phyloP scores from a whole-genome alignment of 2,888 invertebrate species.

The Lochmaea capreae region DNA sequence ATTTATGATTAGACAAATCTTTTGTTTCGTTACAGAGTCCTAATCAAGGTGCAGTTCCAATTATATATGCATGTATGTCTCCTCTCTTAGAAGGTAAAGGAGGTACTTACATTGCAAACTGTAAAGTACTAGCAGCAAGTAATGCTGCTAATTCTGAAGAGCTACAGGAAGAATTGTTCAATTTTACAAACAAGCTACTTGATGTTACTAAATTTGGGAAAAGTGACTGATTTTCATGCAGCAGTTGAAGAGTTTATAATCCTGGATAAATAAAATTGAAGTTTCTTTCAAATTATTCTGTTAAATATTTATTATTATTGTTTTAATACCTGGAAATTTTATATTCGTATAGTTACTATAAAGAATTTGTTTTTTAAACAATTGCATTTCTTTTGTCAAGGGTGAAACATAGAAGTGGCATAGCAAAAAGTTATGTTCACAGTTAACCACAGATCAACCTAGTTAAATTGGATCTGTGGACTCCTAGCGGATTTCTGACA shows the following conservation, averaged over 20 bases:
- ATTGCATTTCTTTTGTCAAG: no score
- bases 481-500: no score
- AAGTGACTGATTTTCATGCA: not conserved
- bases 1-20: not conserved
- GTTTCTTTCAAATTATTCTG: no score
- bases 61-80: slow-evolving; percentile 82
- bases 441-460: no score
- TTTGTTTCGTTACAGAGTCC: slow-evolving; percentile 71
- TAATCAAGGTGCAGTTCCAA: slow-evolving; percentile 82
- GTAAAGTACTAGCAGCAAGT: slow-evolving; percentile 71
- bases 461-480: no score
- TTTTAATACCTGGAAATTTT: no score
- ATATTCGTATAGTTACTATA: not conserved
- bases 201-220: slow-evolving; percentile 67
- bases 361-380: not conserved
- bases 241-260: no score
- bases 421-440: no score
- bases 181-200: slow-evolving; percentile 74
- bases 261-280: no score
- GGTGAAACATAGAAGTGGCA: no score
- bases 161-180: slow-evolving; percentile 75
- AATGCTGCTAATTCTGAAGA: slow-evolving; percentile 65
- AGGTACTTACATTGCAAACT: slow-evolving; percentile 86
- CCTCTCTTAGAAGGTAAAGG: slow-evolving; percentile 78
- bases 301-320: no score